Base-by-base conservation (phyloP, 2,888 invertebrate genomes). In the Marasmarcha lunaedactyla region DNA sequence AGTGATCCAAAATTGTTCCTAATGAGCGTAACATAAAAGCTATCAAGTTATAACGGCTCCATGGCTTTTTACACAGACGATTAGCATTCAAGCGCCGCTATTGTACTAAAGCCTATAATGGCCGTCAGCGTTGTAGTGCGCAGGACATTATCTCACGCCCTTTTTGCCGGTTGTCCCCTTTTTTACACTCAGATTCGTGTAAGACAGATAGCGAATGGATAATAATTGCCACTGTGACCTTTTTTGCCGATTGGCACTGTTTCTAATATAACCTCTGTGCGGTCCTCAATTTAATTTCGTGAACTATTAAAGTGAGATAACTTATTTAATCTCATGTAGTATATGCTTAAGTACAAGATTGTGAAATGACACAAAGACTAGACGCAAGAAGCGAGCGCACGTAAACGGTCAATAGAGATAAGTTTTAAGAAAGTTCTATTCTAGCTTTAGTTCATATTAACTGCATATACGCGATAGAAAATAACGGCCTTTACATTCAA, bases 171-270 rank as follows among this genome's bases (percentile, higher is more conserved):
- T 50, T 47, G 57, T 57, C 63, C 68, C 65, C 65, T 64, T 70
- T 70, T 68, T 59, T 42, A 36, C 37, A 54, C 59, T 55, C 57
- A 47, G 52, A 57, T 64, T 62, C 68, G 59, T 65, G 68, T 67
- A 67, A 67, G 68, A 73, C 70, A 71, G 76, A 78, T 73, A 76
- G 65, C 64, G 66, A 69, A 69, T 69, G 70, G 71, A 68, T 71
- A 72, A 73, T 74, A 70, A 76, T 78, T 76, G 76, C 62, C 62
- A 65, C 62, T 64, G 61, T 66, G 69, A 66, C 67, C 67, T 66
- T 71, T 73, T 74, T 72, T 67, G 67, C 58, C 50, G 51, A 52
- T 20, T 20, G 3, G 7, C 20, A 7, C 20, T 7, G 62, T 61
- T 68, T 69, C 69, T 64, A 68, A 70, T 67, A 61, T 49, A 58